Percentiles rank a stretch among this genome's conserved stretches.
Conservation (phyloP, 2,888 invertebrate genomes). For the Hermaeophaga mercurialis region DNA sequence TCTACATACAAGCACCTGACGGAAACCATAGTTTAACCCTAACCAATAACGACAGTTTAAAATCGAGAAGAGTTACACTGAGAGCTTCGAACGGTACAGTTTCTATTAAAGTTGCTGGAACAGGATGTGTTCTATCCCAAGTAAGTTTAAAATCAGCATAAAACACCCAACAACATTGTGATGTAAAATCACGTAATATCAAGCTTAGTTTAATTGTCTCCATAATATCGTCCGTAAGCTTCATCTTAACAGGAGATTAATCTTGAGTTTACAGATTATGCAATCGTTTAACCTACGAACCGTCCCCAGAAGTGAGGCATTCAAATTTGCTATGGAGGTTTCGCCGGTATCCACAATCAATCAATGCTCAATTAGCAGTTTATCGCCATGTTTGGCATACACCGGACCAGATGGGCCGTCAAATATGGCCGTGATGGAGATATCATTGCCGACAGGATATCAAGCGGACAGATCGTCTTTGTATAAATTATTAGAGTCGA, state of each 20-base stretch:
- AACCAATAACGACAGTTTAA: slow-evolving; percentile 58
- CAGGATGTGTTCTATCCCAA: slow-evolving; percentile 64
- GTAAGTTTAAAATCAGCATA: slow-evolving; percentile 52
- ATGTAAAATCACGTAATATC: too few relatives aligned
- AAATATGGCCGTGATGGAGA: slow-evolving; percentile 68
- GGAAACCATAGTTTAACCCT: slow-evolving; percentile 57
- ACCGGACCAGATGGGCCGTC: slow-evolving; percentile 58
- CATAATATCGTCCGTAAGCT: too few relatives aligned
- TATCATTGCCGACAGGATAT: slow-evolving; percentile 68
- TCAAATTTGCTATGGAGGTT: slow-evolving; percentile 59
- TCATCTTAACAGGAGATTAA: background rate
- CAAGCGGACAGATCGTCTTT: slow-evolving; percentile 65
- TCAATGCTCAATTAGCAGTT: slow-evolving; percentile 57
- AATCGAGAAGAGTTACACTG: slow-evolving; percentile 57
- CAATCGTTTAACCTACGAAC: slow-evolving; percentile 61
- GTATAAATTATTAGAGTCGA: slow-evolving; percentile 60
- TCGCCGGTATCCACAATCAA: slow-evolving; percentile 57
- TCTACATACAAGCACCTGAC: slow-evolving; percentile 57
- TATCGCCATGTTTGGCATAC: slow-evolving; percentile 55
- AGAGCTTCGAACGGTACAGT: slow-evolving; percentile 55
- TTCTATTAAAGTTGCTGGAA: slow-evolving; percentile 58
- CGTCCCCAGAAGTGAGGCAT: slow-evolving; percentile 59
- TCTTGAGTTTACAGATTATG: slow-evolving; percentile 52
- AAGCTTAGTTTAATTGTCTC: too few relatives aligned
- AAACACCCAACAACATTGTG: too few relatives aligned